Percentiles rank a stretch among this genome's conserved stretches.
phyloP scores from a whole-genome alignment of 2,113 vertebrate genomes.

The Scatophagus argus region DNA sequence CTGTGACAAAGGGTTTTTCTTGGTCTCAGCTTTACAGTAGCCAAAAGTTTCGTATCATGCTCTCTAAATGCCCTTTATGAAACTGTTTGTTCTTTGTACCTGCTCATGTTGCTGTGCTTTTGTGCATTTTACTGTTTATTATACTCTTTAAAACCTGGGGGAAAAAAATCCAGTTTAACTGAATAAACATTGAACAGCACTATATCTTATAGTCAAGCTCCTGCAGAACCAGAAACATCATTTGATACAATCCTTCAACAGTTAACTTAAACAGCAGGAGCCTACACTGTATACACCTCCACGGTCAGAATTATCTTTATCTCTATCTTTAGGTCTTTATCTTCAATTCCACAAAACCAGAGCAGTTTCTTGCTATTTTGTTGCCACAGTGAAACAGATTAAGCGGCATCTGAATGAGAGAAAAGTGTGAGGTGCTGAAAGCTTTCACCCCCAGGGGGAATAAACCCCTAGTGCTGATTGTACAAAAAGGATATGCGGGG shows the following conservation, averaged over 20 bases:
- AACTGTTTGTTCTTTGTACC: neutral
- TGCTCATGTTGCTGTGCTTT: neutral
- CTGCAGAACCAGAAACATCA: neutral
- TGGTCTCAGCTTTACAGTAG: slow-evolving; percentile 13
- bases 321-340: too few relatives aligned
- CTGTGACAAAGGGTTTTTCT: neutral
- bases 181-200: neutral
- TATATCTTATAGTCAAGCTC: neutral
- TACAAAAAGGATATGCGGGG: slow-evolving; percentile 39
- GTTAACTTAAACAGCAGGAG: neutral
- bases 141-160: neutral
- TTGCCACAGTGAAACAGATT: slow-evolving; percentile 18
- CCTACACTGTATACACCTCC: neutral
- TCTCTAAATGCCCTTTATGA: neutral
- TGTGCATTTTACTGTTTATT: neutral
- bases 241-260: neutral
- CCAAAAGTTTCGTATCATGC: slow-evolving; percentile 3
- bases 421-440: slow-evolving; percentile 26
- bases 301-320: neutral
- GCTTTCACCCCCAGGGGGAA: slow-evolving; percentile 24
- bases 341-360: slow-evolving; percentile 9
- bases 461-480: slow-evolving; percentile 33
- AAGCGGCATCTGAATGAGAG: slow-evolving; percentile 24
- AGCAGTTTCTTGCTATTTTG: neutral
- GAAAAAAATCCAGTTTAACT: neutral